phyloP scores from a whole-genome alignment of 2,888 invertebrate genomes.

The Aleiodes testaceus region DNA sequence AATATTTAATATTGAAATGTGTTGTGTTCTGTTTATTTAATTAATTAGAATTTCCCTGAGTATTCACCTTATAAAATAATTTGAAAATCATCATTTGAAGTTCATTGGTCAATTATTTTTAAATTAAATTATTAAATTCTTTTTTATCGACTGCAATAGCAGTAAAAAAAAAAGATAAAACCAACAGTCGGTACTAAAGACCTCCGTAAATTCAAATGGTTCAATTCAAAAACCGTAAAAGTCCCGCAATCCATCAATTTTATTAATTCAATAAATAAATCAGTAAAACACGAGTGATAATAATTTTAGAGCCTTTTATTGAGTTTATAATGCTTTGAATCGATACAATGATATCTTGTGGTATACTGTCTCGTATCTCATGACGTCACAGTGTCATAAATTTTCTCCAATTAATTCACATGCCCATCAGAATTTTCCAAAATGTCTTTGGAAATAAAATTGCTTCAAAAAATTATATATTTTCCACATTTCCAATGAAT shows the following conservation, averaged over 20 bases:
- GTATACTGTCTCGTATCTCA: conserved; percentile 67
- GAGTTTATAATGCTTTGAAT: conserved; percentile 72
- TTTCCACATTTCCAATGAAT: conserved; percentile 21
- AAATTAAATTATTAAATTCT: too few relatives aligned
- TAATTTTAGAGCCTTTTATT: conserved; percentile 71
- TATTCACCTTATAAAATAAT: too few relatives aligned
- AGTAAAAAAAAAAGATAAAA: too few relatives aligned
- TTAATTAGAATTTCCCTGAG: not conserved
- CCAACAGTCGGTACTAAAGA: not conserved
- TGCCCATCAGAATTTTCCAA: conserved; percentile 33
- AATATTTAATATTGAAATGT: conserved; percentile 51
- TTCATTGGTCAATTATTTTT: too few relatives aligned
- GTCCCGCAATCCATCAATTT: too few relatives aligned
- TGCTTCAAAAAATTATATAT: conserved; percentile 37
- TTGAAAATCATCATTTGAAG: too few relatives aligned
- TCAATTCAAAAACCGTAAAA: not conserved
- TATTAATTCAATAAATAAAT: too few relatives aligned
- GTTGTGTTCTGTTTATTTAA: conserved; percentile 1
- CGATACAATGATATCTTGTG: conserved; percentile 71
- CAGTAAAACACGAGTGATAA: conserved; percentile 31
- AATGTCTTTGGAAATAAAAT: conserved; percentile 1
- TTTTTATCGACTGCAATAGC: too few relatives aligned
- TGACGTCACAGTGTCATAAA: conserved; percentile 54
- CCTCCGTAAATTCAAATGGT: not conserved
- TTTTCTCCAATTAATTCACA: conserved; percentile 31